Base-by-base conservation (phyloP, 2,888 invertebrate species). In the Nomada hirtipes region DNA sequence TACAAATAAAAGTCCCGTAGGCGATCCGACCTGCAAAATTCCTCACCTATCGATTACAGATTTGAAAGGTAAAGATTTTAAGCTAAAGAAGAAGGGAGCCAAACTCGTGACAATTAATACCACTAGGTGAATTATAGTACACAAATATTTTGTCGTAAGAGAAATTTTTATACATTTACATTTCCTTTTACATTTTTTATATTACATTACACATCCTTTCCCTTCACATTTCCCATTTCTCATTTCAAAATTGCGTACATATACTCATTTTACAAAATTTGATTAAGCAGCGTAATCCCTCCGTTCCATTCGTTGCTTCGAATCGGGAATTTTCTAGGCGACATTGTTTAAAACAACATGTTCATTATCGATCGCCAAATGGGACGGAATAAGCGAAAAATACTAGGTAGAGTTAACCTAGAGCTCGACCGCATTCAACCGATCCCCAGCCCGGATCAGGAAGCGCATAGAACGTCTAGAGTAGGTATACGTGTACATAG, bases 401-500 rank as follows among this genome's bases (percentile, higher is more conserved):
- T 67, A 42, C 55, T 61, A 64, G 44, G 44, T 47, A 29, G 13
- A 71, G 76, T 79, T 79, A 76, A 76, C 71, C 79, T 13, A 36
- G 36, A 47, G 53, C 55, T 47, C 26, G 60, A 55, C 47, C 36
- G 55, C 72, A 47, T 72, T 67, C 72, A 4, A 72, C 63, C 79
- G 63, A 81, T 47, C 69, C 55, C 65, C 67, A 67, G 61, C 65
- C 70, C 65, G 72, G 65, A 77, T 76, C 72, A 13, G 72, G 68
- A 64, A 68, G 67, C 36, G 76, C 71, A 68, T 47, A 26, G 72
- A 81, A 60, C 67, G 69, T 52, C 53, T 55, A 36, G 73, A 44
- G 36, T 36, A 7, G 36, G 36, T 36, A 36, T 36, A 36, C 10
- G 15, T 47, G 64, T 60, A 81, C 57, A 73, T 61, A 67, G 82